Evolutionary conservation across 2,113 vertebrate species (phyloP), one percentile per base, ranked within the genome.

Genomic region (Clarias gariepinus): DNA sequence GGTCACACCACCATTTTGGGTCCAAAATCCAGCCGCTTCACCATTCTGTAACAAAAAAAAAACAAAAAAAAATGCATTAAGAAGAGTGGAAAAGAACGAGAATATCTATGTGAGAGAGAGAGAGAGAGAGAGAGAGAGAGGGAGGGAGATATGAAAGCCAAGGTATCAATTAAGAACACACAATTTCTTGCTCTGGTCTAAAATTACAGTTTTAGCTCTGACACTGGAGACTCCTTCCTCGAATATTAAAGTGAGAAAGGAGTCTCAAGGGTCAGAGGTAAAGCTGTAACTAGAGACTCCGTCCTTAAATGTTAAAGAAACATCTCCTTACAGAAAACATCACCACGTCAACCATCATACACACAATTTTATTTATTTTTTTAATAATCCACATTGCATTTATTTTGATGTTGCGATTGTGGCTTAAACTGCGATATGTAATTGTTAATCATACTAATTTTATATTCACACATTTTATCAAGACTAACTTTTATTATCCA

Each of bases 1-100:
- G 61, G 84, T 97, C 95, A 99, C 81, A 99, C 95, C 89, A 99
- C 94, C 93, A 99, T 97, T 94, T 98, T 98, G 88, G 98, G 91
- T 90, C 96, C 96, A 88, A 99, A 97, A 73, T 98, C 97, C 93
- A 98, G 93, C 89, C 96, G 93, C 89, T 97, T 98, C 84, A 94
- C 96, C 94, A 97, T 90, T 63, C 88, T 89, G 88, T 21, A 36
- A 81, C 61, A 79, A 86, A 15, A 36, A 81, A 55, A 79, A 4
- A 16, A 57, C 33, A 19, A 58, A 8, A 55, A 55, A 30, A 28
- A 57, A 55, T 55, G 23, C 18, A 19, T 53, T 63, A 69, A 30
- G 2, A 3, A 47, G 1, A 21, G 19, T 23, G 2, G 9, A 15
- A 69, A 13, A 19, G 5, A 33, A 4, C 4, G 68, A 19, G 30